Base-by-base conservation (phyloP, 2,113 vertebrate species). In the Peucedramus taeniatus region DNA sequence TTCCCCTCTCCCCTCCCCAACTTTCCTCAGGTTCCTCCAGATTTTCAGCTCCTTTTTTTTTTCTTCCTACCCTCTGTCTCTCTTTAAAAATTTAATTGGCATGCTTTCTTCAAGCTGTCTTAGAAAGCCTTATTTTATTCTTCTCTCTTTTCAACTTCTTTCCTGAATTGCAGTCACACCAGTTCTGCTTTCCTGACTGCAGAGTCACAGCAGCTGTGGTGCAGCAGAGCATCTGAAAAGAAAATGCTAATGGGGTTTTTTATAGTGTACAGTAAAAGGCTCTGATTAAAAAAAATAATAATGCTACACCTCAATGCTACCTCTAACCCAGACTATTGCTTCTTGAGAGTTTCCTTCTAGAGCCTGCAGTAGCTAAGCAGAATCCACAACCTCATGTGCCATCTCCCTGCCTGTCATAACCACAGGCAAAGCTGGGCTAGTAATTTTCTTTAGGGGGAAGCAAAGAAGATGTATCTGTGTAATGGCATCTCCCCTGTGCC, bases 151-250 rank as follows among this genome's bases (percentile, higher is more conserved):
- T 97, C 96, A 97, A 59, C 87, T 93, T 78, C 86, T 95, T 96
- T 92, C 88, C 89, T 96, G 89, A 96, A 97, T 94, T 96, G 84
- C 84, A 95, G 93, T 94, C 88, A 89, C 94, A 97, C 92, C 65
- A 96, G 76, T 94, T 91, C 95, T 96, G 91, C 96, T 97, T 95
- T 97, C 94, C 96, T 97, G 89, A 97, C 95, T 97, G 93, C 93
- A 96, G 93, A 96, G 93, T 97, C 92, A 89, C 56, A 95, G 97
- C 96, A 97, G 96, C 97, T 97, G 94, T 96, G 95, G 87, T 95
- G 87, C 77, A 93, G 93, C 94, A 96, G 78, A 94, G 83, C 66
- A 96, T 78, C 88, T 97, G 92, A 96, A 97, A 97, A 94, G 96
- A 91, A 96, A 97, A 97, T 96, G 96, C 96, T 97, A 96, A 97